Evolutionary conservation across 1,140 invertebrate genomes (phyloP).

Genomic region (Saxidomus purpurata): DNA sequence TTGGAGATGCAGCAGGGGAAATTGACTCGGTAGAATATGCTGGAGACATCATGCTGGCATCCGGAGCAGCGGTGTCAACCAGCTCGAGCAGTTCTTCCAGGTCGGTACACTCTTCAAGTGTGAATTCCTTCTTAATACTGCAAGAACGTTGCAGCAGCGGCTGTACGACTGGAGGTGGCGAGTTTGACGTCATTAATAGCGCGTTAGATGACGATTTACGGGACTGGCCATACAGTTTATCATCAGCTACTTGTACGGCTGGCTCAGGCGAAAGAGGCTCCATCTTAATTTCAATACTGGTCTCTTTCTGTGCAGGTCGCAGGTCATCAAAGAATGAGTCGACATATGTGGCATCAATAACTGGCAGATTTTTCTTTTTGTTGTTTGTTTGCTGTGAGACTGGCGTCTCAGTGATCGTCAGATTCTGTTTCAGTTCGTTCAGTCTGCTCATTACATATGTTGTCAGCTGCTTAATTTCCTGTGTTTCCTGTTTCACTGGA

Average conservation of each 20-base stretch:
- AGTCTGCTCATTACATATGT: conserved; percentile 65
- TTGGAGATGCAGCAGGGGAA: conserved; percentile 61
- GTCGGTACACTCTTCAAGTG: conserved; percentile 69
- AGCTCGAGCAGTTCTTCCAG: conserved; percentile 78
- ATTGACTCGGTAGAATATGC: conserved; percentile 38
- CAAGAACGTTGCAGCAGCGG: not conserved
- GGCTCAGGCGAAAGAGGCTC: conserved; percentile 62
- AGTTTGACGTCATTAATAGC: conserved; percentile 51
- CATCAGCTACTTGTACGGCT: not conserved
- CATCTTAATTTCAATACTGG: conserved; percentile 54
- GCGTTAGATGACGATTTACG: conserved; percentile 39
- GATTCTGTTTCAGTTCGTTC: conserved; percentile 63
- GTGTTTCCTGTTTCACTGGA: conserved; percentile 58
- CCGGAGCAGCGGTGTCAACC: conserved; percentile 67
- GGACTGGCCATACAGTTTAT: not conserved
- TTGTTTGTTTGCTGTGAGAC: not conserved
- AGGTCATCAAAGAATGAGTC: conserved; percentile 82
- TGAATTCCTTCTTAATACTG: conserved; percentile 57
- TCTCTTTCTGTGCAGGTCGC: not conserved
- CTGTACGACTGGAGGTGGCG: not conserved
- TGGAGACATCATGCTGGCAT: conserved; percentile 60
- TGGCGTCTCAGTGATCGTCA: conserved; percentile 10
- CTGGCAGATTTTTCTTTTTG: conserved; percentile 77
- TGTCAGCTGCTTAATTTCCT: conserved; percentile 71
- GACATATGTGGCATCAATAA: conserved; percentile 80